phyloP scores from a whole-genome alignment of 1,140 invertebrate genomes.

The Brachionus asplanchnoidis region DNA sequence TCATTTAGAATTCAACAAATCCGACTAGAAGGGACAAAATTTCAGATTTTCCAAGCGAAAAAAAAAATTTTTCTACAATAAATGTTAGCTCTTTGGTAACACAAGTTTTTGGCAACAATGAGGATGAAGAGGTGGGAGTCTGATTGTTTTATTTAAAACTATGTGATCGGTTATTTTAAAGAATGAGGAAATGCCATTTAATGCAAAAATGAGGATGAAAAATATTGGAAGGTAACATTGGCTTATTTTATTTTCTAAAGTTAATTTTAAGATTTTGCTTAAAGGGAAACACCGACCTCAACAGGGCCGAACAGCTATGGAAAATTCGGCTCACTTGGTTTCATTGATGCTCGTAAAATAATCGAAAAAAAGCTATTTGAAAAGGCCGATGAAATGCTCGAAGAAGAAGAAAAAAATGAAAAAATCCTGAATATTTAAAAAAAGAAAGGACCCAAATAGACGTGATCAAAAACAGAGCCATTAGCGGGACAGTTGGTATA shows the following conservation, averaged over 20 bases:
- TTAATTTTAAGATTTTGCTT: not conserved
- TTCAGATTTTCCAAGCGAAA: not conserved
- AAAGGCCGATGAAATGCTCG: not conserved
- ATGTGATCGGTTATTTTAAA: not conserved
- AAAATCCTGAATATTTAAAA: no score
- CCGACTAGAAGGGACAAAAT: not conserved
- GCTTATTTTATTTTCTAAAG: no score
- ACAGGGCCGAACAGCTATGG: constrained; percentile 21
- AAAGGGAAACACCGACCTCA: not conserved
- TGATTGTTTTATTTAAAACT: not conserved
- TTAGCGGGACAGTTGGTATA: no score
- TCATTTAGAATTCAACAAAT: constrained; percentile 10
- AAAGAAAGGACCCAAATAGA: no score
- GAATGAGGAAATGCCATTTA: constrained; percentile 14
- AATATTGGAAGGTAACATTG: not conserved
- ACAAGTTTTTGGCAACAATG: not conserved
- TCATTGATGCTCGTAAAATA: not conserved
- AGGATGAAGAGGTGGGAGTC: not conserved
- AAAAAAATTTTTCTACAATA: not conserved
- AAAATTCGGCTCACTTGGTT: not conserved
- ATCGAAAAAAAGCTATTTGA: not conserved
- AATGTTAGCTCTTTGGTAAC: not conserved
- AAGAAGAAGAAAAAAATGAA: not conserved
- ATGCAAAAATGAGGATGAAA: constrained; percentile 2
- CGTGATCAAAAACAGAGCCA: no score